Evolutionary conservation across 2,797 vertebrate genomes (phyloP).

Genomic region (Sylvilagus floridanus): DNA sequence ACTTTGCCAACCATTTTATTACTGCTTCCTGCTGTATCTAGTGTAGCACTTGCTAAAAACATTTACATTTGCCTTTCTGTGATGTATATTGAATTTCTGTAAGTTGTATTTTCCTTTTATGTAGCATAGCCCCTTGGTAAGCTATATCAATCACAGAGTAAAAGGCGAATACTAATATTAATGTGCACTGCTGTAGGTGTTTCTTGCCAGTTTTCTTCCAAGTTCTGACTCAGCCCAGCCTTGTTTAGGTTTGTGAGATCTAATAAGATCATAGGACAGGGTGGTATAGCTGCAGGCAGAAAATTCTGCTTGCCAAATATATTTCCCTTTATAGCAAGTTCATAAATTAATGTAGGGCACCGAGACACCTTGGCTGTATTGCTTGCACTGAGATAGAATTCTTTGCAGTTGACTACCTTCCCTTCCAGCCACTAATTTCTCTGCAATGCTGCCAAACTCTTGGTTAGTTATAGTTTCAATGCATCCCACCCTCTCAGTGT

Average conservation of each 20-base stretch:
- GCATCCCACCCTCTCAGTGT: conserved; percentile 44
- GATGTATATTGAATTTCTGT: conserved; percentile 17
- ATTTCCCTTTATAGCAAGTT: conserved; percentile 69
- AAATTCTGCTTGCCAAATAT: conserved; percentile 71
- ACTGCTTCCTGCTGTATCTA: conserved; percentile 8
- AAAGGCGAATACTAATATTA: conserved; percentile 52
- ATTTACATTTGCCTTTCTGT: conserved; percentile 57
- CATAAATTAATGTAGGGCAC: background rate
- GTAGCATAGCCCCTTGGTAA: conserved; percentile 32
- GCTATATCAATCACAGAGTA: conserved; percentile 25
- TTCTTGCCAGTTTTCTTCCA: conserved; percentile 65
- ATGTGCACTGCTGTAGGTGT: conserved; percentile 52
- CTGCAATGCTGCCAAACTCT: conserved; percentile 59
- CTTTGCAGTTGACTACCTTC: background rate
- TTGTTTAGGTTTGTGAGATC: conserved; percentile 65
- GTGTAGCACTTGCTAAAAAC: conserved; percentile 3
- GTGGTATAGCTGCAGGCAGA: conserved; percentile 74
- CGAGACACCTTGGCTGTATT: background rate
- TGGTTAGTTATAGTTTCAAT: conserved; percentile 35
- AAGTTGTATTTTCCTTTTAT: conserved; percentile 58
- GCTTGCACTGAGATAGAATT: background rate
- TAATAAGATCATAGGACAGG: conserved; percentile 72
- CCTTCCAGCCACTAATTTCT: conserved; percentile 66
- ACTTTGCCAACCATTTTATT: background rate
- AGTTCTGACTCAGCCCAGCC: conserved; percentile 71